These are phyloP conservation scores for Steromphala cineraria DNA, from an alignment of 2,888 invertebrate species.

Conservation along the genomic window DNA sequence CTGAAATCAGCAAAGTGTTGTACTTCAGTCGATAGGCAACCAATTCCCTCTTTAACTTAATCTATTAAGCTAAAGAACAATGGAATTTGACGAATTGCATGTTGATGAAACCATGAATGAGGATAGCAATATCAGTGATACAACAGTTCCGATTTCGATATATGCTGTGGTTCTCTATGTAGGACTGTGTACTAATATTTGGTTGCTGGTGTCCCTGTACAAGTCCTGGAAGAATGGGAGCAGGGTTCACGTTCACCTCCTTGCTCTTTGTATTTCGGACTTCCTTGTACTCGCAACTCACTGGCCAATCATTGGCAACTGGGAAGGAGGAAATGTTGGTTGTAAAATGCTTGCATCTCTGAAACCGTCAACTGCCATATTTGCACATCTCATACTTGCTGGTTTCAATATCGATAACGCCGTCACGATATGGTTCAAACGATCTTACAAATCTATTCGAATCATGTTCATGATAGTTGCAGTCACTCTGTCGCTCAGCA, in stretches of 20 bases:
- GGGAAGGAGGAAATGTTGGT: neutral
- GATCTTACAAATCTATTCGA: neutral
- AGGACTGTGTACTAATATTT: neutral
- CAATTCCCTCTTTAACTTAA: too few relatives aligned
- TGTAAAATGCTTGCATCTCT: neutral
- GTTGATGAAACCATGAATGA: too few relatives aligned
- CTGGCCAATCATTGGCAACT: neutral
- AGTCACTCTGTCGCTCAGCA: too few relatives aligned
- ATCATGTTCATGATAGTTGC: neutral
- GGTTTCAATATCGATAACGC: slow-evolving; percentile 7
- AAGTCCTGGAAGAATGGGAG: neutral
- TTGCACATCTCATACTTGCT: neutral
- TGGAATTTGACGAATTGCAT: too few relatives aligned
- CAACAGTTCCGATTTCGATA: too few relatives aligned
- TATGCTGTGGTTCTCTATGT: neutral
- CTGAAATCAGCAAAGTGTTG: too few relatives aligned
- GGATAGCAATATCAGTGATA: too few relatives aligned
- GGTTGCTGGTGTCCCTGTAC: neutral
- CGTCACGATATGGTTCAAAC: neutral
- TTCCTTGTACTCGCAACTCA: neutral
- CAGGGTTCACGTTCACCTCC: neutral
- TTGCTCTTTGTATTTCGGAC: slow-evolving; percentile 7
- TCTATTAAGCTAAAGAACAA: too few relatives aligned
- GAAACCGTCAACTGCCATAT: neutral
- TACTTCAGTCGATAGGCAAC: too few relatives aligned